These are phyloP conservation scores for Scrobipalpa atriplicella DNA, from an alignment of 2,888 invertebrate genomes.

Conservation along the genomic window DNA sequence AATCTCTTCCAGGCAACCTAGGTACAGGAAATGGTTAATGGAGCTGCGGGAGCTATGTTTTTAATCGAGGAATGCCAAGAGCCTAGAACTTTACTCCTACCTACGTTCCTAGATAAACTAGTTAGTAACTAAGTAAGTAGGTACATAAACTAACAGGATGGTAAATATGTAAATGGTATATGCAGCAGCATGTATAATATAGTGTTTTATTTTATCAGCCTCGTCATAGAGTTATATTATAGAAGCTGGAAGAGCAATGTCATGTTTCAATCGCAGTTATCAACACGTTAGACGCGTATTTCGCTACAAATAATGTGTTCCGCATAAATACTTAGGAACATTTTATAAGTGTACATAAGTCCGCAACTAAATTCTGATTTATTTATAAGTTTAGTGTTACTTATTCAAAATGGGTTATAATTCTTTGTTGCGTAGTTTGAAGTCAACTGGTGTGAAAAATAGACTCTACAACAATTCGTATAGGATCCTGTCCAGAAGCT, in stretches of 20 bases:
- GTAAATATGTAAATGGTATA: slow-evolving; percentile 19
- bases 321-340: too few species aligned
- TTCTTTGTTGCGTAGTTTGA: slow-evolving; percentile 49
- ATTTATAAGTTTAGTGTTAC: neutral
- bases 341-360: too few species aligned
- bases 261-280: slow-evolving; percentile 46
- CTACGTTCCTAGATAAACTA: neutral
- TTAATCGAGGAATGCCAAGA: too few species aligned
- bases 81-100: neutral
- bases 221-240: slow-evolving; percentile 47
- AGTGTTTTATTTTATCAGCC: slow-evolving; percentile 54
- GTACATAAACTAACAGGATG: slow-evolving; percentile 24
- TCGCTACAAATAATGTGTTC: neutral
- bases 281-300: slow-evolving; percentile 39
- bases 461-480: slow-evolving; percentile 38
- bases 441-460: slow-evolving; percentile 45
- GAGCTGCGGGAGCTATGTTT: too few species aligned
- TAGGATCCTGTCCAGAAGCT: slow-evolving; percentile 49
- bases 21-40: too few species aligned
- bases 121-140: neutral
- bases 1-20: too few species aligned
- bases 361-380: too few species aligned
- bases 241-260: slow-evolving; percentile 44
- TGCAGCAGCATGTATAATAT: slow-evolving; percentile 37
- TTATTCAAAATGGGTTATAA: slow-evolving; percentile 56